Percentiles rank a stretch among this genome's conserved stretches.
Conservation (phyloP, 2,797 vertebrate genomes). For the Cygnus olor region DNA sequence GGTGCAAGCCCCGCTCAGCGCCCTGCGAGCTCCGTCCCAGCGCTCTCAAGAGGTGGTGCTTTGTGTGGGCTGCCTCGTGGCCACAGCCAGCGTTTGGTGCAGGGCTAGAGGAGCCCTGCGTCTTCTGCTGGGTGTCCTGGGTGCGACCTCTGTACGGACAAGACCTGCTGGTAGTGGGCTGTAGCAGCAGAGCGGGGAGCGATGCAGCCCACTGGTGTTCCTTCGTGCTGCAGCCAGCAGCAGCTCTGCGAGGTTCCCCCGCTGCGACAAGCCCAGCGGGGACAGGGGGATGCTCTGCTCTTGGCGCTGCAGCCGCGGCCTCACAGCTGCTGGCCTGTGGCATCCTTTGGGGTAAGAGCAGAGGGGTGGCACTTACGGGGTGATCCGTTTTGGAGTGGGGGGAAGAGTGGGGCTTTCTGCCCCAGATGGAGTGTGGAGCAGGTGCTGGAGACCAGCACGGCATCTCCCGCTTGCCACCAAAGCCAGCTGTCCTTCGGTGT, state of each 20-base stretch:
- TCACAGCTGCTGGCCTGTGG: not conserved
- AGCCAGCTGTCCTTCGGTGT: not conserved
- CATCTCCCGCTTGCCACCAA: not conserved
- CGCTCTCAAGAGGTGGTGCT: fast-evolving
- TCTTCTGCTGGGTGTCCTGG: not conserved
- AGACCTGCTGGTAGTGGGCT: not conserved
- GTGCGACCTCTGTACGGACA: not conserved
- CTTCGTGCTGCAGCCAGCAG: not conserved
- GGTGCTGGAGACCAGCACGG: not conserved
- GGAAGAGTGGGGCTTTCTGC: not conserved
- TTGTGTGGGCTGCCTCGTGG: not conserved
- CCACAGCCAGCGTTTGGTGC: not conserved
- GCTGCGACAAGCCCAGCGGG: not conserved
- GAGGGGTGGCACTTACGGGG: not conserved
- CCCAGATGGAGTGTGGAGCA: not conserved
- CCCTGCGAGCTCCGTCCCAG: not conserved
- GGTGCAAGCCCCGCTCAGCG: not conserved
- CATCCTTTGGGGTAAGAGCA: not conserved
- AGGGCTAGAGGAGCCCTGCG: not conserved
- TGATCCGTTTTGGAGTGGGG: not conserved
- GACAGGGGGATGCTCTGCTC: not conserved
- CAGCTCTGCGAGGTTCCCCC: not conserved
- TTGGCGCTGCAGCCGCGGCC: not conserved
- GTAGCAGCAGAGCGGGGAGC: not conserved
- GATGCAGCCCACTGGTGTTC: not conserved